These are phyloP conservation scores for Mamestra brassicae DNA, from an alignment of 2,888 invertebrate species.

Conservation along the genomic window DNA sequence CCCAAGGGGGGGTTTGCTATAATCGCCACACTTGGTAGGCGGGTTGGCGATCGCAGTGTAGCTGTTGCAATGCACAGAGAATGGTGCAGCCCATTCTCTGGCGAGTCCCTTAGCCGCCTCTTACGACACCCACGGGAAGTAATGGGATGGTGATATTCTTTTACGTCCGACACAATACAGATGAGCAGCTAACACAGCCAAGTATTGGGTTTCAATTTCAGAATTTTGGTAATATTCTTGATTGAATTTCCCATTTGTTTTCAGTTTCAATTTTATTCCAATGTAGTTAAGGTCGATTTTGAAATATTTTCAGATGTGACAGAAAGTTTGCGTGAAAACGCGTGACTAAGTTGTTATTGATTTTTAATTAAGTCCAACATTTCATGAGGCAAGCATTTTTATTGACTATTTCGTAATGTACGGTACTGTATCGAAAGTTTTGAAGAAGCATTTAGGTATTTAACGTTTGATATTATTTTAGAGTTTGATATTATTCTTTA, in stretches of 20 bases:
- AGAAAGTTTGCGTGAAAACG: constrained; percentile 45
- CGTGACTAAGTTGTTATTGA: constrained; percentile 55
- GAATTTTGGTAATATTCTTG: background rate
- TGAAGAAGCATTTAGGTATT: background rate
- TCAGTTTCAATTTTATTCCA: constrained; percentile 12
- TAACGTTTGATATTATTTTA: no score
- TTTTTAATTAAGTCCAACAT: constrained; percentile 52
- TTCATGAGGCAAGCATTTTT: constrained; percentile 42
- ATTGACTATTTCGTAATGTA: constrained; percentile 23
- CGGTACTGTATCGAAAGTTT: constrained; percentile 1
- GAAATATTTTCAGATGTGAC: background rate
- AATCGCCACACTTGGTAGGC: no score
- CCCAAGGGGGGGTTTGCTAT: no score
- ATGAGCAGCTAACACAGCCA: background rate
- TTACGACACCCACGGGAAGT: no score
- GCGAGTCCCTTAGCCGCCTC: no score
- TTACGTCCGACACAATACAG: no score
- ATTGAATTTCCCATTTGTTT: background rate
- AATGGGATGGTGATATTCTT: no score
- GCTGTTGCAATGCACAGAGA: no score
- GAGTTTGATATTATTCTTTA: no score
- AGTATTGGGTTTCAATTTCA: background rate
- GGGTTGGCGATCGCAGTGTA: no score
- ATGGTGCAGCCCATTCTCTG: no score
- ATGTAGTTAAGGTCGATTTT: constrained; percentile 6